Percentiles rank a stretch among this genome's conserved stretches.
Evolutionary conservation across 1,140 invertebrate species (phyloP).

Genomic region (Calosoma granatense): DNA sequence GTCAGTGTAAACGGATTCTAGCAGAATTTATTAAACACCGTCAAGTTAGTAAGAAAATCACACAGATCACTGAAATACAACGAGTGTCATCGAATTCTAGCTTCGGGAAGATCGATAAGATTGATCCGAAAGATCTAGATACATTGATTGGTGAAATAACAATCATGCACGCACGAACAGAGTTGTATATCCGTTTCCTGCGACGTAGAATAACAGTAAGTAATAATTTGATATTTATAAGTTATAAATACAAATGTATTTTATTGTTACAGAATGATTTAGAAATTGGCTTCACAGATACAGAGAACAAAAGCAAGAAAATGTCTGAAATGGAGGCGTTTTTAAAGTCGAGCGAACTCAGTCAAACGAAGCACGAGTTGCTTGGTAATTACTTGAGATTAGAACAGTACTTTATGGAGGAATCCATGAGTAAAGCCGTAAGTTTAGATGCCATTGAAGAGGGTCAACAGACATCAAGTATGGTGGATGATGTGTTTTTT

Average conservation of each 20-base stretch:
- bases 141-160: slow-evolving; percentile 83
- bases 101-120: slow-evolving; percentile 42
- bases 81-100: slow-evolving; percentile 33
- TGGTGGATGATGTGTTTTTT: slow-evolving; percentile 97
- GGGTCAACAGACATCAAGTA: slow-evolving; percentile 72
- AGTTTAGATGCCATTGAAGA: slow-evolving; percentile 67
- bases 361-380: slow-evolving; percentile 79
- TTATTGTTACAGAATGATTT: slow-evolving; percentile 50
- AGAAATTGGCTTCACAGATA: slow-evolving; percentile 49
- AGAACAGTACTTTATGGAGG: slow-evolving; percentile 91
- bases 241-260: slow-evolving; percentile 3
- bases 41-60: slow-evolving; percentile 56
- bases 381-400: slow-evolving; percentile 83
- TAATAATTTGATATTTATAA: too few species aligned
- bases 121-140: slow-evolving; percentile 82
- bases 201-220: slow-evolving; percentile 63
- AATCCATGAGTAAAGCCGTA: slow-evolving; percentile 91
- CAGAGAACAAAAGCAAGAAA: slow-evolving; percentile 42
- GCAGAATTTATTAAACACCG: slow-evolving; percentile 67
- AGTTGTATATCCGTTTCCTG: slow-evolving; percentile 87
- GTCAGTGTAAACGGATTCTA: slow-evolving; percentile 58
- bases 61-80: slow-evolving; percentile 47
- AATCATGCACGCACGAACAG: slow-evolving; percentile 79
- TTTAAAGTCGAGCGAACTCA: slow-evolving; percentile 68
- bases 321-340: slow-evolving; percentile 53